Percentiles rank a stretch among this genome's conserved stretches.
These are phyloP conservation scores for Drosophila vallismaia DNA, from an alignment of 2,888 invertebrate genomes.

Conservation along the genomic window DNA sequence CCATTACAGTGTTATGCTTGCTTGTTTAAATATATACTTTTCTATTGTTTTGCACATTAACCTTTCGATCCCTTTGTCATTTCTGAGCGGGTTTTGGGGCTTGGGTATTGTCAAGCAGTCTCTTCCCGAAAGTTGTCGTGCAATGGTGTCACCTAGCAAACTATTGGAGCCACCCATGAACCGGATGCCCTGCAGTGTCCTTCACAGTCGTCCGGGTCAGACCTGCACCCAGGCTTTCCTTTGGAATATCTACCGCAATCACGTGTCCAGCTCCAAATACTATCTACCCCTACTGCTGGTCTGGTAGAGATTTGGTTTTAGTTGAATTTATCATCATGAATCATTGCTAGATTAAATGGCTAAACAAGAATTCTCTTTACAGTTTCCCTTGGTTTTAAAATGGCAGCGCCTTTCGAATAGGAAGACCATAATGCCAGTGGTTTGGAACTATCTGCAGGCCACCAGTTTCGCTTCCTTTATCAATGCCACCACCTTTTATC, in stretches of 20 bases:
- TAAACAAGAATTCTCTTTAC: neutral
- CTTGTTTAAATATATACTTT: constrained; percentile 13
- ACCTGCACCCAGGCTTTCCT: constrained; percentile 53
- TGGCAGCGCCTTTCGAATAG: constrained; percentile 29
- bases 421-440: constrained; percentile 4
- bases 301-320: constrained; percentile 12
- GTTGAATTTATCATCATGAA: neutral
- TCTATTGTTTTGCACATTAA: constrained; percentile 49
- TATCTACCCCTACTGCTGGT: constrained; percentile 62
- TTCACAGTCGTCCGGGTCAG: constrained; percentile 52
- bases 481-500: constrained; percentile 45
- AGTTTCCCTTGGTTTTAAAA: constrained; percentile 57
- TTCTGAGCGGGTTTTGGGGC: neutral
- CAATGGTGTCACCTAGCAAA: constrained; percentile 50
- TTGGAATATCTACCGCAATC: constrained; percentile 65
- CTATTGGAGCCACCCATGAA: constrained; percentile 46
- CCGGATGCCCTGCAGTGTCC: constrained; percentile 32
- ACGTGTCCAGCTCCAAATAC: constrained; percentile 58
- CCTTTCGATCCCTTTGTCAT: constrained; percentile 20
- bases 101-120: constrained; percentile 23
- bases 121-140: constrained; percentile 5
- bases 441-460: constrained; percentile 48
- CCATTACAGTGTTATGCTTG: constrained; percentile 5
- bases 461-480: constrained; percentile 30
- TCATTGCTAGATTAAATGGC: too few species aligned